These are phyloP conservation scores for Sepioteuthis lessoniana DNA, from an alignment of 2,888 invertebrate species.

Conservation along the genomic window DNA sequence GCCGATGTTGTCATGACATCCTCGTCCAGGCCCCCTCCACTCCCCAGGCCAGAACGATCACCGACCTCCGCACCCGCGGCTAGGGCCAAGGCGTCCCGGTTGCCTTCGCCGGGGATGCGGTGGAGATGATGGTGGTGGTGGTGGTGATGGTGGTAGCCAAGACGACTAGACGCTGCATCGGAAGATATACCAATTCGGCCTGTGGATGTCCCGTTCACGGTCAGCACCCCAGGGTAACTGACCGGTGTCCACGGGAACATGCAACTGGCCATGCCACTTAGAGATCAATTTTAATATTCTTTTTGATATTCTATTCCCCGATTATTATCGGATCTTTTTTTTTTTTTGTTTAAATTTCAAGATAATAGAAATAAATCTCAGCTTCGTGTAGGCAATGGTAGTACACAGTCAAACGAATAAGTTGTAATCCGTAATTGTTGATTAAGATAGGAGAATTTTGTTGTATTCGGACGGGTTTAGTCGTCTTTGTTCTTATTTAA, in stretches of 20 bases:
- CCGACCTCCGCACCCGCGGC: constrained; percentile 8
- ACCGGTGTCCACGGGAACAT: constrained; percentile 9
- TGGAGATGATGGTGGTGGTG: constrained; percentile 23
- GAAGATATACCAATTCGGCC: background rate
- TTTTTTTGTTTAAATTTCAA: too few species aligned
- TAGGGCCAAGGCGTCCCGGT: constrained; percentile 12
- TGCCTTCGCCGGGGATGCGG: constrained; percentile 23
- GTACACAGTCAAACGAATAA: background rate
- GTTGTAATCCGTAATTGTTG: background rate
- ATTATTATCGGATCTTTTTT: too few species aligned
- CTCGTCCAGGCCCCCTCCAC: background rate
- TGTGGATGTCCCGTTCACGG: background rate
- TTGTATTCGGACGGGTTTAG: background rate
- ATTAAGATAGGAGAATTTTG: background rate
- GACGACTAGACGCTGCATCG: background rate
- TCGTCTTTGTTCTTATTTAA: background rate
- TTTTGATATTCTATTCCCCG: background rate
- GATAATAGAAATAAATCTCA: background rate
- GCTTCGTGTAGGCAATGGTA: background rate
- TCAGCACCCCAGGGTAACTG: background rate
- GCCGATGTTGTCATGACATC: background rate
- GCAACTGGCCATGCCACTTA: background rate
- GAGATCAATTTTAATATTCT: background rate
- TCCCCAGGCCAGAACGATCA: constrained; percentile 9
- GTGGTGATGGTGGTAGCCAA: constrained; percentile 33